These are phyloP conservation scores for Jordanella pulchra DNA, from an alignment of 2,797 vertebrate genomes.

Conservation along the genomic window DNA sequence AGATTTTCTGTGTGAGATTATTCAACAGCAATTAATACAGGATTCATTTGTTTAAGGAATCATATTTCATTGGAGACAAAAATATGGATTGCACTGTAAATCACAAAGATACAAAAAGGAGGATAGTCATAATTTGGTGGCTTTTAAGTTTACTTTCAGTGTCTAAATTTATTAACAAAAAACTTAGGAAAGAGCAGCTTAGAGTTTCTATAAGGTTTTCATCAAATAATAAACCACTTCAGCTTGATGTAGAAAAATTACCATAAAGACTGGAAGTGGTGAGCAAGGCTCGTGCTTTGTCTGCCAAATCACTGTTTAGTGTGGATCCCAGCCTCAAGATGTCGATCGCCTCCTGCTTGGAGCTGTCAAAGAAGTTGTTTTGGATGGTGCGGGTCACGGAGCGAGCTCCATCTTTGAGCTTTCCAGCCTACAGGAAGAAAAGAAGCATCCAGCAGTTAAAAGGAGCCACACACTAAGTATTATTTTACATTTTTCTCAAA, in stretches of 20 bases:
- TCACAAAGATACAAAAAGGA: background rate
- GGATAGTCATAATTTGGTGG: background rate
- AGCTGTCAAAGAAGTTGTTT: slow-evolving; percentile 99
- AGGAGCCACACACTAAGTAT: background rate
- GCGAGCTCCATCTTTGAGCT: slow-evolving; percentile 98
- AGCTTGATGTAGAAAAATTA: slow-evolving; percentile 66
- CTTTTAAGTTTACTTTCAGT: background rate
- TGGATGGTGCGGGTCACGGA: slow-evolving; percentile 99
- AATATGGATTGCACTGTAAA: background rate
- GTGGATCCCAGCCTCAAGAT: slow-evolving; percentile 96
- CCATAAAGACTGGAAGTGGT: slow-evolving; percentile 97
- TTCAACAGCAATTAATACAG: background rate
- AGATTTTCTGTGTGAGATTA: background rate
- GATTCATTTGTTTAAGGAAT: background rate
- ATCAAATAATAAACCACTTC: background rate
- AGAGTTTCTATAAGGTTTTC: background rate
- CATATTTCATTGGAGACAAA: background rate
- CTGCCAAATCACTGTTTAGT: slow-evolving; percentile 96
- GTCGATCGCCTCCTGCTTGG: slow-evolving; percentile 98
- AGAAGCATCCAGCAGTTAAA: background rate
- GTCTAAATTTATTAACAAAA: background rate
- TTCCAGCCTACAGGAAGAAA: slow-evolving; percentile 84
- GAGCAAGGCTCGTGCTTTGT: slow-evolving; percentile 97
- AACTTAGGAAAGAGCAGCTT: background rate
- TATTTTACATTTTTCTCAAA: background rate